phyloP scores from a whole-genome alignment of 2,113 vertebrate genomes.

The Sinocyclocheilus grahami region DNA sequence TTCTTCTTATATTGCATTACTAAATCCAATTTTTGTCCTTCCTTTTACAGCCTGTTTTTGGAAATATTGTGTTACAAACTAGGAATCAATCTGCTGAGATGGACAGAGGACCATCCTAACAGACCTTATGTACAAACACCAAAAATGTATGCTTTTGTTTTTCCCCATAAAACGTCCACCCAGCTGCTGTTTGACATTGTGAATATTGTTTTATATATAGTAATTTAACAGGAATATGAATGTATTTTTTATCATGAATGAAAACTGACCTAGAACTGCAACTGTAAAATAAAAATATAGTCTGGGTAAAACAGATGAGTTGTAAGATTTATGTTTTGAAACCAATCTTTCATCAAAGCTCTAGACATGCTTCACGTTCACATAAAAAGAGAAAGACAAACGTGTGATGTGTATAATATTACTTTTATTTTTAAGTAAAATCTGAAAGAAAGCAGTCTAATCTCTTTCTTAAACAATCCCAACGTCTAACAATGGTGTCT shows the following conservation, averaged over 20 bases:
- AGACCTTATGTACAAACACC: conserved; percentile 20
- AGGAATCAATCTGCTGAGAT: conserved; percentile 33
- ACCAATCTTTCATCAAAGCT: background rate
- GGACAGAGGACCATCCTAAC: conserved; percentile 11
- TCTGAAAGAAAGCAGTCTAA: conserved; percentile 34
- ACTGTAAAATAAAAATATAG: conserved; percentile 8
- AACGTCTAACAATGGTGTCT: conserved; percentile 10
- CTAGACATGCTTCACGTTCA: background rate
- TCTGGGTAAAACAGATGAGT: background rate
- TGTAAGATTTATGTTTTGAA: conserved; percentile 1
- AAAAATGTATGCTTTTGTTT: conserved; percentile 37
- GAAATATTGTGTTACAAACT: conserved; percentile 85
- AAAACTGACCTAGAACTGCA: conserved; percentile 52
- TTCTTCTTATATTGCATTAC: background rate
- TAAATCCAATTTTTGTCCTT: conserved; percentile 17
- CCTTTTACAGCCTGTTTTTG: conserved; percentile 79
- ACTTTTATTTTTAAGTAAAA: conserved; percentile 51
- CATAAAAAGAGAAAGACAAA: background rate
- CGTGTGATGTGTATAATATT: conserved; percentile 11
- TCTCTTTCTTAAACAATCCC: conserved; percentile 19
- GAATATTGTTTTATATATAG: conserved; percentile 51
- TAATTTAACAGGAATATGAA: conserved; percentile 40
- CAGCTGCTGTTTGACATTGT: conserved; percentile 28
- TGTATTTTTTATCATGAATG: conserved; percentile 72
- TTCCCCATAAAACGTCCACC: conserved; percentile 33